Base-by-base conservation (phyloP, 1,140 invertebrate genomes). In the Aphaenogaster ashmeadi region DNA sequence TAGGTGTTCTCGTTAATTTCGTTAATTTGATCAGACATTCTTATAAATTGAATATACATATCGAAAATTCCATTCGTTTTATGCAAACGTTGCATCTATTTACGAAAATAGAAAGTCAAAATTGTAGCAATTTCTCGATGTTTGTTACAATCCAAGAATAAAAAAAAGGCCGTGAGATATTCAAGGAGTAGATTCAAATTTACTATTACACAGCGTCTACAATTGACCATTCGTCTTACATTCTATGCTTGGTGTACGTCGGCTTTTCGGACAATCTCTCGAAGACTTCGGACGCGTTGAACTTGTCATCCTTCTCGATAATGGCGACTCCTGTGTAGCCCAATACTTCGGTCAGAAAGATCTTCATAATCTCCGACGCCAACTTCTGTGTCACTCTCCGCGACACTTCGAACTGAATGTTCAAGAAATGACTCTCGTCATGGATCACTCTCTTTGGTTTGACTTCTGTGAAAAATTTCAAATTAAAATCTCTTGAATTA, bases 341-440 rank as follows among this genome's bases (percentile, higher is more conserved):
- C 2, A 98, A 91, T 2, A 97, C 95, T 89, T 97, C 97, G 64
- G 95, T 94, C 3, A 97, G 91, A 81, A 97, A 96, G 56, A 97
- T 97, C 85, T 95, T 96, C 88, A 97, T 96, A n/a, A 97, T 95
- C 69, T 96, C 93, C 0, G 97, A 96, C 33, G 95, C 95, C 38
- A 98, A 92, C 80, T 96, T 96, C 89, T 98, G 97, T 0, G 96
- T 96, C 4, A 96, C 89, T 66, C 96, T 94, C 13, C 94, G 94
- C 1, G 97, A 96, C 0, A 96, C 94, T 90, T 97, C 96, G 47
- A 97, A 93, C 21, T 93, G 94, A 18, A 97, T 92, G 52, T 89
- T 89, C 72, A 94, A 47, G 2, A 90, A 64, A 38, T 93, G 66
- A 9, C 92, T 91, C 1, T 95, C 91, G 18, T 91, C 4, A 33